Evolutionary conservation across 2,113 vertebrate species (phyloP), one percentile per base, ranked within the genome.

Genomic region (Etheostoma spectabile): DNA sequence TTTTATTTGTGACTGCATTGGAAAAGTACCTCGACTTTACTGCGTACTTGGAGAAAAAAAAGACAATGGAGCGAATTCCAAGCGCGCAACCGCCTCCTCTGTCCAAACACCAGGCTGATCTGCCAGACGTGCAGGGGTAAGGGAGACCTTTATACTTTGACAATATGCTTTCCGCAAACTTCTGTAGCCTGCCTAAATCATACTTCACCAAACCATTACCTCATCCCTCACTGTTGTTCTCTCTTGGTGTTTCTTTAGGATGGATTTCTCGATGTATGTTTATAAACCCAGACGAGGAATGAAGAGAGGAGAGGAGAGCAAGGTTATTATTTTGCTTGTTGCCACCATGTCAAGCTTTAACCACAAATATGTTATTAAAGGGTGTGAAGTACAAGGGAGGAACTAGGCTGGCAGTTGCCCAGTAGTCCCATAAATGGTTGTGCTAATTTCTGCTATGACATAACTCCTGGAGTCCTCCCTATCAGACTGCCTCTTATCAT

Each of bases 221-320:
- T 24, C n/a, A 45, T 27, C 14, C n/a, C 30, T 82, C 19, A 62
- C 19, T 53, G 16, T 27, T 22, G 59, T 62, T 12, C 45, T 48
- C 63, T 60, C 64, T 88, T 4, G 91, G 10, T 61, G 0, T 63
- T 63, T 83, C 18, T 92, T 81, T 89, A 99, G 98, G 93, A 95
- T 98, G 96, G 97, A 99, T 93, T 99, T 97, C 88, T 95, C 97
- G 35, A 96, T 99, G 96, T 99, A 98, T 92, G 96, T 97, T 55
- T 99, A 98, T 93, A 99, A 99, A 89, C 95, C 97, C 18, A 88
- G 95, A 48, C 93, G 97, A 18, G 97, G 97, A 45, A 91, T 97
- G 79, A 99, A 98, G 88, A 95, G 97, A 77, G 95, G 96, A 74
- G 98, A 99, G 7, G 97, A 99, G 66, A 97, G 91, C 80, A 99